Conservation (phyloP, 2,797 vertebrate species). For the Gouania willdenowi region DNA sequence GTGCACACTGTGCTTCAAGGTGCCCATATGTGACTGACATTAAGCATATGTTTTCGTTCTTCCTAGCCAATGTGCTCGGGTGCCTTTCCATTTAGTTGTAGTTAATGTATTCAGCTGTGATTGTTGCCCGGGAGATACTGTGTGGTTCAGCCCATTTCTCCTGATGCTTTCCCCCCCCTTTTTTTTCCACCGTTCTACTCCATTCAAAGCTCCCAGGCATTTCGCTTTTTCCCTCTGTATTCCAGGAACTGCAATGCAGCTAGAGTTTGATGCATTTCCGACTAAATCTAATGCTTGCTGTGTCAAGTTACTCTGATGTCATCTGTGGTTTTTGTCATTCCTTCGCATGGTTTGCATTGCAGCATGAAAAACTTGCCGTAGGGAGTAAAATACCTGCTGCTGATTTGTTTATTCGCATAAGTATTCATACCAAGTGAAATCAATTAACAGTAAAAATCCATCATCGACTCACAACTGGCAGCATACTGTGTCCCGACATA, state of each 20-base stretch:
- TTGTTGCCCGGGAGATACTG: slow-evolving; percentile 43
- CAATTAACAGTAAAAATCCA: slow-evolving; percentile 33
- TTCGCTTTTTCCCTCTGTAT: slow-evolving; percentile 29
- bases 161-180: slow-evolving; percentile 15
- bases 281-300: slow-evolving; percentile 22
- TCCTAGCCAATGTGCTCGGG: slow-evolving; percentile 3
- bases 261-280: slow-evolving; percentile 37
- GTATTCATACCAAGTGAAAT: slow-evolving; percentile 35
- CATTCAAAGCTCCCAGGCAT: slow-evolving; percentile 6
- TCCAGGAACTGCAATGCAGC: slow-evolving; percentile 11
- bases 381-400: slow-evolving; percentile 13
- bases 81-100: slow-evolving; percentile 21
- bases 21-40: slow-evolving; percentile 7
- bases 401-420: slow-evolving; percentile 12
- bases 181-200: slow-evolving; percentile 9
- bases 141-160: slow-evolving; percentile 32
- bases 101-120: slow-evolving; percentile 44
- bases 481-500: slow-evolving; percentile 21
- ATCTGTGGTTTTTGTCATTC: slow-evolving; percentile 13
- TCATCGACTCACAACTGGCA: slow-evolving; percentile 30
- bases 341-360: slow-evolving; percentile 7
- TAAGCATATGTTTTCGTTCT: slow-evolving; percentile 13
- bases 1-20: slow-evolving; percentile 6
- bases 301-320: slow-evolving; percentile 45
- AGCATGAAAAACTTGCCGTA: slow-evolving; percentile 21